These are phyloP conservation scores for Ptilorrhoa leucosticta DNA, from an alignment of 2,113 vertebrate genomes.

Conservation along the genomic window DNA sequence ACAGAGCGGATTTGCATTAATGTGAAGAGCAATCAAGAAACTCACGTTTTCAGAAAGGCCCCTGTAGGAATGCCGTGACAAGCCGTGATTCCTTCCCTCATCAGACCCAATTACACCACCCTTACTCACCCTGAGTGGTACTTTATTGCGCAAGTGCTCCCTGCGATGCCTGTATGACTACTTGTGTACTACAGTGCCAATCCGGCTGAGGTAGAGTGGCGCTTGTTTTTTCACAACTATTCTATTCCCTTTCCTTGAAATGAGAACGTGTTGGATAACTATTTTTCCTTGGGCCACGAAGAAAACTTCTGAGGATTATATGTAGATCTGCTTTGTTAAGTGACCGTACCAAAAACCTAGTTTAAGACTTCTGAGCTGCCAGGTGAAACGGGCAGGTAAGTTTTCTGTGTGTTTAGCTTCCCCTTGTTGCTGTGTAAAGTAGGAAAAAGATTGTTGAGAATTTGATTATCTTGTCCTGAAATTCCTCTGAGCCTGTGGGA, in stretches of 20 bases:
- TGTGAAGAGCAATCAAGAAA: not conserved
- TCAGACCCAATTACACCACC: not conserved
- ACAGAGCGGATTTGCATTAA: not conserved
- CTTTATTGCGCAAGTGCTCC: not conserved
- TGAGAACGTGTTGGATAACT: not conserved
- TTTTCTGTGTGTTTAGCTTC: not conserved
- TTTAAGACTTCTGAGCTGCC: not conserved
- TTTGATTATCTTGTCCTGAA: constrained; percentile 29
- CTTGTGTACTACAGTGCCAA: not conserved
- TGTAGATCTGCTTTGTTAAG: not conserved
- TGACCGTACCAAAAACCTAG: not conserved
- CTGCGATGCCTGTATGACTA: not conserved
- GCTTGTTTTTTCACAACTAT: not conserved
- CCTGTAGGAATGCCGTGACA: not conserved
- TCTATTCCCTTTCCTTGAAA: not conserved
- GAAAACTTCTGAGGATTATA: constrained; percentile 4
- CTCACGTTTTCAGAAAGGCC: not conserved
- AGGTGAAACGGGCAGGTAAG: constrained; percentile 25
- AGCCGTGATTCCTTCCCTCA: not conserved
- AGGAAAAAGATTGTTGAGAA: not conserved
- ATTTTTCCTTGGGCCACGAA: not conserved
- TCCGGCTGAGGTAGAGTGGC: not conserved
- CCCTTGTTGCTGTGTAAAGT: not conserved
- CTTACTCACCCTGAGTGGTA: not conserved
- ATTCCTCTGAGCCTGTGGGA: not conserved